Percentiles rank a stretch among this genome's conserved stretches.
Evolutionary conservation across 2,888 invertebrate species (phyloP).

Genomic region (Drosophila testacea): DNA sequence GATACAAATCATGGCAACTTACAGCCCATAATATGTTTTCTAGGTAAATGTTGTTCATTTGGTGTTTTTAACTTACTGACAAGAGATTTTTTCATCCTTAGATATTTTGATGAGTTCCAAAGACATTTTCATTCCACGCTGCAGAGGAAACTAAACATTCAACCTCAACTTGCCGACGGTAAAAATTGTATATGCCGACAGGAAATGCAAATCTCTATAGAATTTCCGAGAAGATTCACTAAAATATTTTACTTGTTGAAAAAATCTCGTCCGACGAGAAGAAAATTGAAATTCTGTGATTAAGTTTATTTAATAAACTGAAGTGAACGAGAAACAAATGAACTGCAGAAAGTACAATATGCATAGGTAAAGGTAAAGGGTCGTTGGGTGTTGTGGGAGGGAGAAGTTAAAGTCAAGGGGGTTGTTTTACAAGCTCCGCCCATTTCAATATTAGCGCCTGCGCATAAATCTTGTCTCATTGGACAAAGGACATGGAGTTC

Average conservation of each 20-base stretch:
- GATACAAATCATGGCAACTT: too few species aligned
- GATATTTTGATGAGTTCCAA: too few species aligned
- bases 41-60: too few species aligned
- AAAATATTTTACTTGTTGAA: background rate
- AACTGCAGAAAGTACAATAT: background rate
- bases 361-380: background rate
- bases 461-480: conserved; percentile 18
- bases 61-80: too few species aligned
- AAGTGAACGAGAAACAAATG: background rate
- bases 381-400: background rate
- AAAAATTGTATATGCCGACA: background rate
- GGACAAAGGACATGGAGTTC: background rate
- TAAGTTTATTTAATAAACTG: conserved; percentile 1
- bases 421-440: conserved; percentile 34
- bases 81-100: too few species aligned
- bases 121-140: too few species aligned
- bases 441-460: conserved; percentile 36
- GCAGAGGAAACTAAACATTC: background rate
- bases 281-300: background rate
- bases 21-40: too few species aligned
- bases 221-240: background rate
- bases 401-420: conserved; percentile 7
- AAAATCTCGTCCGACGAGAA: background rate
- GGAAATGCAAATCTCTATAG: background rate
- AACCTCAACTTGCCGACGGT: background rate